Conservation (phyloP, 2,797 vertebrate genomes). For the Borostomias antarcticus region DNA sequence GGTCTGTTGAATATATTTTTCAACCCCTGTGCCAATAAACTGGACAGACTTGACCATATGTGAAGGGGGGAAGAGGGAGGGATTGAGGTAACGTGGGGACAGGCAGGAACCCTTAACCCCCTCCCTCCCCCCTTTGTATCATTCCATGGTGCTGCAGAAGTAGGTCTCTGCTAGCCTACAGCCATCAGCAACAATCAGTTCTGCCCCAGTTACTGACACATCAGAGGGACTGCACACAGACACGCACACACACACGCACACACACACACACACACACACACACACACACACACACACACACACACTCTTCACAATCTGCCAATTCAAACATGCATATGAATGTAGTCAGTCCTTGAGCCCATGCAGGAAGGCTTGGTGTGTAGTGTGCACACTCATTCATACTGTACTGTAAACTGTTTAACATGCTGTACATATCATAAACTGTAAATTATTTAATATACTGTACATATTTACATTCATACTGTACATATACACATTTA, state of each 20-base stretch:
- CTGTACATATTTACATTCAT: not conserved
- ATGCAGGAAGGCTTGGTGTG: slow-evolving; percentile 18
- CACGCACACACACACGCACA: slow-evolving; percentile 36
- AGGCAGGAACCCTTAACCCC: slow-evolving; percentile 20
- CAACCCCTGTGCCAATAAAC: slow-evolving; percentile 28
- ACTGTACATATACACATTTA: not conserved
- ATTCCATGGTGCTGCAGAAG: slow-evolving; percentile 60
- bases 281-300: slow-evolving; percentile 39
- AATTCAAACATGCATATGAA: slow-evolving; percentile 26
- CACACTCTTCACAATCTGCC: not conserved
- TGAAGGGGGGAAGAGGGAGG: not conserved
- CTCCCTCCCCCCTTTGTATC: slow-evolving; percentile 31
- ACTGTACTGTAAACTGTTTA: no score
- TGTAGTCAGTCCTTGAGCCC: slow-evolving; percentile 18
- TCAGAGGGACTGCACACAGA: slow-evolving; percentile 62
- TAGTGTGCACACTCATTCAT: slow-evolving; percentile 23
- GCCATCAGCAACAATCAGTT: slow-evolving; percentile 81
- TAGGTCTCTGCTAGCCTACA: slow-evolving; percentile 78
- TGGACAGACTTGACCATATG: slow-evolving; percentile 28
- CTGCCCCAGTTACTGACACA: slow-evolving; percentile 80
- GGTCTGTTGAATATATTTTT: slow-evolving; percentile 40
- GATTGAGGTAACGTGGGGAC: no score
- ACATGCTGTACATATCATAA: no score
- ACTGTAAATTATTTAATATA: not conserved
- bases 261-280: slow-evolving; percentile 37